Conservation (phyloP, 2,888 invertebrate genomes). For the Drosophila paucipuncta region DNA sequence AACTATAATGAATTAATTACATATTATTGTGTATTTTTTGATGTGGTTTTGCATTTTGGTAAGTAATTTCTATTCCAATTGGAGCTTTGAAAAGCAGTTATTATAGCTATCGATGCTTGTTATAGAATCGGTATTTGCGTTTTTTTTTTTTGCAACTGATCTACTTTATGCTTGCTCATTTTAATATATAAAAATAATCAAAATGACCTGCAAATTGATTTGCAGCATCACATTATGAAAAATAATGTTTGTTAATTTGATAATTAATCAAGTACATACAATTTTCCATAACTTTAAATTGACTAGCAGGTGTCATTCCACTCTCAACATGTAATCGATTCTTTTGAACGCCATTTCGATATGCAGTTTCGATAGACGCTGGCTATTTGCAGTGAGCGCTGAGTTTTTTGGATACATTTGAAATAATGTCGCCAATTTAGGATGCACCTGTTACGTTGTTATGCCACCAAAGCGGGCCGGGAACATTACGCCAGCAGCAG, state of each 20-base stretch:
- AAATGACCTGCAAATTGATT: not conserved
- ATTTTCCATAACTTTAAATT: not conserved
- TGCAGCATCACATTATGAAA: not conserved
- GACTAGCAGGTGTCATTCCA: constrained; percentile 4
- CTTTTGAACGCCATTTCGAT: constrained; percentile 8
- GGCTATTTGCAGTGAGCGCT: constrained; percentile 26
- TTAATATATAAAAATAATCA: not conserved
- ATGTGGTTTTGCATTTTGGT: not conserved
- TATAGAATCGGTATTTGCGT: not conserved
- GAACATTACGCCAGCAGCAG: constrained; percentile 82
- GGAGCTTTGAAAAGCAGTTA: not conserved
- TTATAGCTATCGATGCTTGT: not conserved
- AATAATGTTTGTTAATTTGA: not conserved
- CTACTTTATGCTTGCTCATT: not conserved
- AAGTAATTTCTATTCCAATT: not conserved
- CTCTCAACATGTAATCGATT: constrained; percentile 17
- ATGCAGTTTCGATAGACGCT: constrained; percentile 7
- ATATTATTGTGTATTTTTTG: constrained; percentile 22
- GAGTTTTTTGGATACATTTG: constrained; percentile 17
- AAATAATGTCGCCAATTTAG: constrained; percentile 18
- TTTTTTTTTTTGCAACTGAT: too few relatives aligned
- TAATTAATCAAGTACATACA: not conserved
- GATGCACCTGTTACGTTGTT: constrained; percentile 65
- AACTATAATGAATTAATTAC: constrained; percentile 19
- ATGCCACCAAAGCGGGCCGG: constrained; percentile 57